These are phyloP conservation scores for Furcula furcula DNA, from an alignment of 2,888 invertebrate genomes.

Conservation along the genomic window DNA sequence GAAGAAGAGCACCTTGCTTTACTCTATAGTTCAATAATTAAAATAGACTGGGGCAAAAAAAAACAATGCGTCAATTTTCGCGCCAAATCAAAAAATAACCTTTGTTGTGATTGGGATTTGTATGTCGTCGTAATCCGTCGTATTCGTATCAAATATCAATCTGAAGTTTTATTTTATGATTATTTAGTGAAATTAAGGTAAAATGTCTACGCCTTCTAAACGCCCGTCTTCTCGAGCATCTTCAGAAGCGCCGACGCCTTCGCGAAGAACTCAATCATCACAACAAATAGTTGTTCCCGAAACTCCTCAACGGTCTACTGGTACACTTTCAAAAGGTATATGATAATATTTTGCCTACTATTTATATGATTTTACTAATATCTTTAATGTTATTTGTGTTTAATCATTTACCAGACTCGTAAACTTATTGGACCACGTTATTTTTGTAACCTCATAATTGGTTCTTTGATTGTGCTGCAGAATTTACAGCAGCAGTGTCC, in stretches of 20 bases:
- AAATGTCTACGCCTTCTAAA: constrained; percentile 71
- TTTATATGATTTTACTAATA: too few species aligned
- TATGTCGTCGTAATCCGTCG: neutral
- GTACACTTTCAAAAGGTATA: constrained; percentile 65
- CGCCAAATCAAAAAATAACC: constrained; percentile 21
- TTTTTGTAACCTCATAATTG: too few species aligned
- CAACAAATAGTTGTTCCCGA: constrained; percentile 74
- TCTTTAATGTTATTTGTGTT: too few species aligned
- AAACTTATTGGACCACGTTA: too few species aligned
- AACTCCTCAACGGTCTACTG: constrained; percentile 71
- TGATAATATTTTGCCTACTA: too few species aligned
- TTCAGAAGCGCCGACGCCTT: constrained; percentile 71
- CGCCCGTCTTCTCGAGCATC: constrained; percentile 70
- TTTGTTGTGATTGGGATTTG: too few species aligned
- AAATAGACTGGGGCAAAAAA: too few species aligned
- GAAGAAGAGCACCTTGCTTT: too few species aligned
- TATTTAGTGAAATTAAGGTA: constrained; percentile 2
- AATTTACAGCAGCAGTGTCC: too few species aligned
- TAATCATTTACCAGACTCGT: too few species aligned
- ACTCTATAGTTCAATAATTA: too few species aligned
- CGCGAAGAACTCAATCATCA: constrained; percentile 65
- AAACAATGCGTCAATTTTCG: constrained; percentile 23
- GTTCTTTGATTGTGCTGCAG: too few species aligned
- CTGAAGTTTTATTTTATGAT: neutral
- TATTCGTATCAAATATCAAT: neutral